Conservation (phyloP, 2,888 invertebrate genomes). For the Punctoribates punctum region DNA sequence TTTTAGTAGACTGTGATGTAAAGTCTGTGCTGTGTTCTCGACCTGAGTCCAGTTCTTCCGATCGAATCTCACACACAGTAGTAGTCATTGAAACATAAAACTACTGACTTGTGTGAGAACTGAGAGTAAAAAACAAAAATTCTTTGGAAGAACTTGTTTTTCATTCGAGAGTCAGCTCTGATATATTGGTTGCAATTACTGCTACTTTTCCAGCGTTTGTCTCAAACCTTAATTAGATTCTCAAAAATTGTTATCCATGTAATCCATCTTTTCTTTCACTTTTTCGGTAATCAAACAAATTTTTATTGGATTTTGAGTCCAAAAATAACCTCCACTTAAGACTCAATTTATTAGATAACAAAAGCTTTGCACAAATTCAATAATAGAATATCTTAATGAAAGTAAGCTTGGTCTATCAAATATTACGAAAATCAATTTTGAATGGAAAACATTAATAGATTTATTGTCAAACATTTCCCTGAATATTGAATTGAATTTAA, state of each 20-base stretch:
- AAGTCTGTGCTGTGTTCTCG: not conserved
- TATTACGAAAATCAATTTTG: slow-evolving; percentile 25
- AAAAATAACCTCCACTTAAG: slow-evolving; percentile 11
- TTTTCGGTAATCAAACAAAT: not conserved
- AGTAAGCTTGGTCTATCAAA: not conserved
- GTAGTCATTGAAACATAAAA: slow-evolving; percentile 34
- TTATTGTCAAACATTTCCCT: slow-evolving; percentile 30
- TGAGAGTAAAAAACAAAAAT: slow-evolving; percentile 6
- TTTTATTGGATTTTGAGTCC: not conserved
- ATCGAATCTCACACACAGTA: slow-evolving; percentile 26
- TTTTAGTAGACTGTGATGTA: not conserved
- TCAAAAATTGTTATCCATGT: not conserved
- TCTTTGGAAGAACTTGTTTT: slow-evolving; percentile 5
- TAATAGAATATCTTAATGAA: not conserved
- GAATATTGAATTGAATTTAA: not conserved
- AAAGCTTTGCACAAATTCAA: not conserved
- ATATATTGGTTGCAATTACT: slow-evolving; percentile 20
- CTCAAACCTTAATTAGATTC: slow-evolving; percentile 1
- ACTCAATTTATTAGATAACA: not conserved
- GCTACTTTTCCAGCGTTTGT: not conserved
- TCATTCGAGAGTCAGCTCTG: not conserved
- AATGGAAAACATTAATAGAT: slow-evolving; percentile 4
- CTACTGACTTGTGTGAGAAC: slow-evolving; percentile 20
- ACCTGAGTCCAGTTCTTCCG: not conserved
- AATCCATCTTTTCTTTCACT: not conserved